Conservation (phyloP, 2,888 invertebrate genomes). For the Muschampia plurimacula region DNA sequence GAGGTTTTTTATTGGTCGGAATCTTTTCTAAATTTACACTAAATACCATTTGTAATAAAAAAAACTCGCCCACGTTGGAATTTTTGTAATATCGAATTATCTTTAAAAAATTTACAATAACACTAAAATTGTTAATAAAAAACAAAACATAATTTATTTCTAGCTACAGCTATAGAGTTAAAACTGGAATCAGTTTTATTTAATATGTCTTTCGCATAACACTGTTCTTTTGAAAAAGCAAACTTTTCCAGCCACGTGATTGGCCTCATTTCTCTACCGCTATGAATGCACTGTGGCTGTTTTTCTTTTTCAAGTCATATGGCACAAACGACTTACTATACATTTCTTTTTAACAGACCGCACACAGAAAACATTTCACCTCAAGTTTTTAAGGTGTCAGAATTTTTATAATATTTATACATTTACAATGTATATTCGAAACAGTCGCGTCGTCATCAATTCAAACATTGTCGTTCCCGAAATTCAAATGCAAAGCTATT, state of each 20-base stretch:
- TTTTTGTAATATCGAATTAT: no score
- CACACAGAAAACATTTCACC: background rate
- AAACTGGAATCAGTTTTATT: no score
- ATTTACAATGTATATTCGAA: background rate
- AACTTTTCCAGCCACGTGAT: background rate
- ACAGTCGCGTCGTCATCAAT: background rate
- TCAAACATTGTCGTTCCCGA: background rate
- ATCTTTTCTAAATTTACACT: no score
- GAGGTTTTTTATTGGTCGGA: no score
- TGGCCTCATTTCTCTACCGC: conserved; percentile 8
- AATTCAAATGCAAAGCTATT: conserved; percentile 15
- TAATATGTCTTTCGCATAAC: no score
- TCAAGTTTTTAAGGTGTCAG: background rate
- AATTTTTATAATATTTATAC: background rate
- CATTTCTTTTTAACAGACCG: background rate
- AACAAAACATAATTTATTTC: no score
- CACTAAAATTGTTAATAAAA: no score
- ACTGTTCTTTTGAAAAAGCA: no score
- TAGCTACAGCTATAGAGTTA: no score
- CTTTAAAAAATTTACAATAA: no score
- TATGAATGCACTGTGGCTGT: conserved; percentile 4
- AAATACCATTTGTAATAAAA: no score
- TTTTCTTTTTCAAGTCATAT: background rate
- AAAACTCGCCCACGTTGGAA: no score
- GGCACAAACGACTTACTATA: background rate